A percentile compares a stretch with the other conserved stretches of the same genome.
Evolutionary conservation across 2,797 vertebrate species (phyloP).

Genomic region (Denticeps clupeoides): DNA sequence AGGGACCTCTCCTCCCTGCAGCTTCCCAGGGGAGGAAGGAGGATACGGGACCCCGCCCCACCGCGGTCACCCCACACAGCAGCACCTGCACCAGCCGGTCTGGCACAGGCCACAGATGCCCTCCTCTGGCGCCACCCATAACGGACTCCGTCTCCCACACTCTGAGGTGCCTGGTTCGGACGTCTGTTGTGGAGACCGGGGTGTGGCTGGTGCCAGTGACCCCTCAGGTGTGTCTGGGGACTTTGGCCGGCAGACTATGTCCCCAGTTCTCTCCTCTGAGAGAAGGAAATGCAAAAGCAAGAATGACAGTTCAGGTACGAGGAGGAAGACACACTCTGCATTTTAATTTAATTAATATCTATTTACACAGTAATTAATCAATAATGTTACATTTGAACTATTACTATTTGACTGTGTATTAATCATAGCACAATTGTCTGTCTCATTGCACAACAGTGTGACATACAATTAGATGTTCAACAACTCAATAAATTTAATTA

Average conservation of each 20-base stretch:
- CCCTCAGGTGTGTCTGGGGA: conserved; percentile 65
- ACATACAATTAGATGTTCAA: no score
- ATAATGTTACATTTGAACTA: no score
- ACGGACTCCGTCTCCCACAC: conserved; percentile 64
- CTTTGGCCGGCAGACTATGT: conserved; percentile 68
- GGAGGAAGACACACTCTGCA: neutral
- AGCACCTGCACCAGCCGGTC: conserved; percentile 58
- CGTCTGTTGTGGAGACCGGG: conserved; percentile 32
- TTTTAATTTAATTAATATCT: no score
- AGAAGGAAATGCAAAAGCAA: conserved; percentile 68
- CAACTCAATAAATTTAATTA: no score
- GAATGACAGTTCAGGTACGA: conserved; percentile 77
- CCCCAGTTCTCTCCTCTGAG: conserved; percentile 66
- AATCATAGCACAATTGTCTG: no score
- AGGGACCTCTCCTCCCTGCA: conserved; percentile 70
- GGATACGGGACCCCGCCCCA: conserved; percentile 64
- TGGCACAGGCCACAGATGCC: conserved; percentile 76
- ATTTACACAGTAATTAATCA: no score
- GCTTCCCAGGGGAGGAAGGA: conserved; percentile 70
- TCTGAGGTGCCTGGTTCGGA: conserved; percentile 52
- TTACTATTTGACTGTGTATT: no score
- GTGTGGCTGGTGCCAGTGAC: conserved; percentile 15
- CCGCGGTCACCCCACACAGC: conserved; percentile 50
- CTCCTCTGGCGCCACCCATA: conserved; percentile 54
- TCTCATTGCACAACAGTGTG: no score